Evolutionary conservation across 2,113 vertebrate genomes (phyloP).

Genomic region (Camelus bactrianus): DNA sequence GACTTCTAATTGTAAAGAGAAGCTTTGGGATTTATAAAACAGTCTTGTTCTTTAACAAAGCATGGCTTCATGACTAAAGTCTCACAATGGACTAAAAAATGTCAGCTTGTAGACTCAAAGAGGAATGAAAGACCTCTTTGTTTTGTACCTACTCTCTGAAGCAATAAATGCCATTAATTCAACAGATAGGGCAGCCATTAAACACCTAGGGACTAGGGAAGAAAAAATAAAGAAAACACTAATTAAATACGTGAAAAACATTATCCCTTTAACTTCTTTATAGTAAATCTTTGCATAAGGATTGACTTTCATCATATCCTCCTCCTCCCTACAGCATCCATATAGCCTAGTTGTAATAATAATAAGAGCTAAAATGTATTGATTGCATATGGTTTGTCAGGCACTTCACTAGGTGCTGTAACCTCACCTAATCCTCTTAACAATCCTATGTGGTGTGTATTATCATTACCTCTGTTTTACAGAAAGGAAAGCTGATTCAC

Average conservation of each 20-base stretch:
- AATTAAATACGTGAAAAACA: neutral
- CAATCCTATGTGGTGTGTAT: neutral
- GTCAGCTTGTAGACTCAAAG: neutral
- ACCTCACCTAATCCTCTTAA: neutral
- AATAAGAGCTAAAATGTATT: neutral
- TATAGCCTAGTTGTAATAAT: neutral
- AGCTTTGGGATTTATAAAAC: neutral
- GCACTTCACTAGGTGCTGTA: neutral
- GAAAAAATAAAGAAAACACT: neutral
- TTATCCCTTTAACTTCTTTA: neutral
- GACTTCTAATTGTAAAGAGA: neutral
- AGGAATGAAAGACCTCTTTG: constrained; percentile 25
- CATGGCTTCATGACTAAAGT: neutral
- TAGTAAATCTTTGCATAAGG: neutral
- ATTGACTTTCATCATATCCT: neutral
- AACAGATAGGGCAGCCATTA: neutral
- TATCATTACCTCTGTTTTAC: neutral
- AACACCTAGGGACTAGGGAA: neutral
- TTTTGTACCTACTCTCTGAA: neutral
- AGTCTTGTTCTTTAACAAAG: neutral
- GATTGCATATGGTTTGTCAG: neutral
- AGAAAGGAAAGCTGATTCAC: neutral
- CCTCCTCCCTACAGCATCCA: neutral
- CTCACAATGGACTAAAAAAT: neutral
- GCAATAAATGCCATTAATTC: neutral